Conservation (phyloP, 2,113 vertebrate genomes). For the Centropus bengalensis region DNA sequence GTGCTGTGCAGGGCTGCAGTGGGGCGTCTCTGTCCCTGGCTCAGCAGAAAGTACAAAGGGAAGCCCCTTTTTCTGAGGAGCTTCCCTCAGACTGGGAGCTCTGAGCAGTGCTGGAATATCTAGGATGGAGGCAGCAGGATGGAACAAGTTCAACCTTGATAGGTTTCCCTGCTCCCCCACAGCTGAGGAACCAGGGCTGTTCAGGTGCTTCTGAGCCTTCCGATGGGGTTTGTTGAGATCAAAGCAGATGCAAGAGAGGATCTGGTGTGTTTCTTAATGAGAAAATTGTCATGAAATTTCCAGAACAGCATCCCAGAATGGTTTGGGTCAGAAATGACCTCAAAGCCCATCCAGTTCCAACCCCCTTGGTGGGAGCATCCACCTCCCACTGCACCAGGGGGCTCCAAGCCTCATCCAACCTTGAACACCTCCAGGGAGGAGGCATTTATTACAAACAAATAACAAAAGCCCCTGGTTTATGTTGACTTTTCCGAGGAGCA, state of each 20-base stretch:
- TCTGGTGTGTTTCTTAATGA: not conserved
- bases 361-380: too few relatives aligned
- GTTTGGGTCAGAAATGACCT: too few relatives aligned
- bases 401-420: not conserved
- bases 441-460: not conserved
- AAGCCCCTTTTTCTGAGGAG: not conserved
- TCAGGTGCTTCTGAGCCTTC: not conserved
- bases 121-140: not conserved
- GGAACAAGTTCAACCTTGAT: not conserved
- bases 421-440: too few relatives aligned
- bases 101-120: not conserved
- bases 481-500: not conserved
- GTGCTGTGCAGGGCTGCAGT: rapidly evolving
- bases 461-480: not conserved
- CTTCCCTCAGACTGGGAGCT: not conserved
- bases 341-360: too few relatives aligned
- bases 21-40: not conserved
- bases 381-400: too few relatives aligned
- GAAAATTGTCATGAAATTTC: not conserved
- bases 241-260: not conserved
- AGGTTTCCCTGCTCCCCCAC: not conserved
- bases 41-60: not conserved
- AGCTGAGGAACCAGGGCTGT: not conserved
- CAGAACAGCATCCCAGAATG: not conserved
- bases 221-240: not conserved